These are phyloP conservation scores for Amiota communis DNA, from an alignment of 2,888 invertebrate genomes.

Conservation along the genomic window DNA sequence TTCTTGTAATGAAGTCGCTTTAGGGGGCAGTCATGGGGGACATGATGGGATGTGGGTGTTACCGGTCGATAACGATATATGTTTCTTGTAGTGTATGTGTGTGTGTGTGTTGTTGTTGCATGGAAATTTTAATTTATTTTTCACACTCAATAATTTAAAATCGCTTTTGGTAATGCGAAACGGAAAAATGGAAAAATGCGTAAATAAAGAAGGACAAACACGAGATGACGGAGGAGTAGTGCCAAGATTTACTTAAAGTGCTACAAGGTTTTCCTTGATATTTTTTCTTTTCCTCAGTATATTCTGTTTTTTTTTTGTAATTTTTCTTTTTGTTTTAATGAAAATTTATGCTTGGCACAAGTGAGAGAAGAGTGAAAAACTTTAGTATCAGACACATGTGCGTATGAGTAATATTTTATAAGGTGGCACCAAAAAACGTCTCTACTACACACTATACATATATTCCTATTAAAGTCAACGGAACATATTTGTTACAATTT, in stretches of 20 bases:
- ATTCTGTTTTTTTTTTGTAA: background rate
- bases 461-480: too few species aligned
- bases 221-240: background rate
- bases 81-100: background rate
- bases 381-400: slow-evolving; percentile 34
- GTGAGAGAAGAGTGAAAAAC: background rate
- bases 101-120: background rate
- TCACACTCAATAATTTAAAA: slow-evolving; percentile 62
- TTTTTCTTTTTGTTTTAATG: slow-evolving; percentile 9
- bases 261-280: background rate
- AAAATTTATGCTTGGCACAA: slow-evolving; percentile 17
- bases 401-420: slow-evolving; percentile 55
- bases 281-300: background rate
- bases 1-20: slow-evolving; percentile 15
- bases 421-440: too few species aligned
- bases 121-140: slow-evolving; percentile 58
- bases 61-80: background rate
- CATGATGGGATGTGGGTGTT: background rate
- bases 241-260: background rate
- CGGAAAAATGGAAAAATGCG: background rate
- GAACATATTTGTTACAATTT: too few species aligned
- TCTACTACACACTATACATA: too few species aligned
- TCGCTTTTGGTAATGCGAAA: slow-evolving; percentile 38
- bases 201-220: background rate
- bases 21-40: background rate